Base-by-base conservation (phyloP, 1,140 invertebrate genomes). In the Bicyclus anynana region DNA sequence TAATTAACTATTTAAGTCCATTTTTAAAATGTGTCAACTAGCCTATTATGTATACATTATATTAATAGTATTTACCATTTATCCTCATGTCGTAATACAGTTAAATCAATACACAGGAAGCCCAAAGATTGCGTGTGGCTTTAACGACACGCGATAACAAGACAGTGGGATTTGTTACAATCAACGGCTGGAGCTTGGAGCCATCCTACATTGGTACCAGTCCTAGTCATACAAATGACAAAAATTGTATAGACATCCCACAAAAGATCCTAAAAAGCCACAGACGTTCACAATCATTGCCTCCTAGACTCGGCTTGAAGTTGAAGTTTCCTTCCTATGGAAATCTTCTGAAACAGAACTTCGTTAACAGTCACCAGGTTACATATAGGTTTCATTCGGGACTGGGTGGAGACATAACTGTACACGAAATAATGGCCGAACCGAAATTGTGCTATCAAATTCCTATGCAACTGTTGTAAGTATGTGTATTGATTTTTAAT, bases 391-490 rank as follows among this genome's bases (percentile, higher is more conserved):
- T 98, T 86, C 96, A 98, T 80, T 97, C 96, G 0, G 95, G 95
- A 3, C 90, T 97, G 5, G 95, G 95, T 2, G 95, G 95, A 4
- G 96, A 98, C 83, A 96, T 98, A 38, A 95, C 95, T 53, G 96
- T 98, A 2, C 94, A 97, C 72, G 97, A 99, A 89, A 94, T 96
- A 54, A 96, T 99, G 95, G 94, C 95, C 0, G 97, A 99, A 81
- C 95, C 95, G 51, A 94, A 94, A 74, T 83, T 97, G 0, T 95
- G 95, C 68, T 98, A 96, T 69, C 88, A 92, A 26, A 93, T 98
- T 76, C 97, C 97, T 3, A 93, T 96, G 65, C 95, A 98, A 81
- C 87, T 98, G 58, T 84, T 99, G 95, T 97, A 90, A 94, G 94
- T 93, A 69, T 65, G 53, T 12, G n/a, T 42, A 33, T 65, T 23